Evolutionary conservation across 2,888 invertebrate genomes (phyloP), one percentile per base, ranked within the genome.

Genomic region (Gandaritis pyraliata): DNA sequence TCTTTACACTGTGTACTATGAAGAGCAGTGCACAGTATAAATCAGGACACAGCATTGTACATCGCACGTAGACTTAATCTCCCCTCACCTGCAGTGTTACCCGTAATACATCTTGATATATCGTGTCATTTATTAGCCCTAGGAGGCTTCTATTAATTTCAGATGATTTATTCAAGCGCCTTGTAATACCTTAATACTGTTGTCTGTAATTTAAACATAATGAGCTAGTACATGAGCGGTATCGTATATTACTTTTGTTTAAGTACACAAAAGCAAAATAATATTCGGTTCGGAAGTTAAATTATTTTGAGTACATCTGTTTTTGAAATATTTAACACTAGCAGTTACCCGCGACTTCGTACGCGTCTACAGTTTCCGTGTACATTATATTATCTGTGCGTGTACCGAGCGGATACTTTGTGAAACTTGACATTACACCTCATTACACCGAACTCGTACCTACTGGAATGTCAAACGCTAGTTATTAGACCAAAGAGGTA

Each of bases 61-160:
- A 77, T 76, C 73, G 76, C 74, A 72, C 69, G 71, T 59, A 59
- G 69, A 76, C 82, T 80, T 85, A 85, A 85, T 84, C 84, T 84
- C 81, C 76, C 66, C 71, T 72, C 77, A 81, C 82, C 82, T 83
- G 82, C 82, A 78, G 65, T 78, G 82, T 79, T 72, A 74, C 79
- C 71, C 72, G 80, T 84, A 85, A 84, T 85, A 83, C 84, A 78
- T 78, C 76, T 81, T 87, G 85, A 86, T 87, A 81, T 86, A 88
- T 87, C 74, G 77, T 77, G 77, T 82, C 82, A 81, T 87, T 83
- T 86, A 81, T 85, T 83, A 85, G 75, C 75, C 66, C 62, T 61
- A 66, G 58, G 66, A 68, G 71, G 69, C 65, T 70, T 64, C 68
- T 74, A 75, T 74, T 75, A 74, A 73, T 75, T 72, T 72, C 59